Base-by-base conservation (phyloP, 2,113 vertebrate species). In the Scalopus aquaticus region DNA sequence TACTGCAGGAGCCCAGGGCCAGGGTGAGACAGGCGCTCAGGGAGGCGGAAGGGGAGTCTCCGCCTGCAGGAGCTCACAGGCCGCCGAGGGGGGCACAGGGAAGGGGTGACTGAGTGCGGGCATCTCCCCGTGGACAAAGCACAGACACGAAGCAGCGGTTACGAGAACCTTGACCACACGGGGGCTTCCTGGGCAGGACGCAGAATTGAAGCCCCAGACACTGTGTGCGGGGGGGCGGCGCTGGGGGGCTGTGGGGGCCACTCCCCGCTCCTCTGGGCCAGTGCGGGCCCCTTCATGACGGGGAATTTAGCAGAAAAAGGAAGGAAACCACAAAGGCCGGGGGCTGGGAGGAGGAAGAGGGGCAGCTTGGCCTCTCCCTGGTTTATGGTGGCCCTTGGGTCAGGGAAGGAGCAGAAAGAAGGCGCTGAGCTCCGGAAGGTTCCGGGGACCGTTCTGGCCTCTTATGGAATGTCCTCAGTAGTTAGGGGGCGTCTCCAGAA, bases 81-180 rank as follows among this genome's bases (percentile, higher is more conserved):
- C 49, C 13, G 37, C 35, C 1, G 51, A 54, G 51, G 8, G 64
- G 0, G 64, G 64, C 73, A 60, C 3, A 8, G 5, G 42, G 64
- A 37, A 28, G 7, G 0, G 58, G 76, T 39, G 19, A 17, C 7
- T 54, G 49, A 39, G 16, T 39, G 2, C 16, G 58, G 6, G 20
- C 13, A 1, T 0, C 62, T 67, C 76, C 24, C 28, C 0, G 13
- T 0, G 30, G 69, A 35, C 17, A 3, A 6, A 44, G 2, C 2
- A 0, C 30, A 8, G 69, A 42, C 4, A 1, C 32, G 16, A 4
- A 42, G 83, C 37, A 2, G 10, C 0, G 12, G 35, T 42, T 24
- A 26, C 0, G 16, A 13, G 12, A 4, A 9, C 16, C 1, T 24
- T 54, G 51, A 2, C 22, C 5, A 12, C 0, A 32, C 1, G 2